These are phyloP conservation scores for Paracyclopina nana DNA, from an alignment of 1,140 invertebrate species.

Conservation along the genomic window DNA sequence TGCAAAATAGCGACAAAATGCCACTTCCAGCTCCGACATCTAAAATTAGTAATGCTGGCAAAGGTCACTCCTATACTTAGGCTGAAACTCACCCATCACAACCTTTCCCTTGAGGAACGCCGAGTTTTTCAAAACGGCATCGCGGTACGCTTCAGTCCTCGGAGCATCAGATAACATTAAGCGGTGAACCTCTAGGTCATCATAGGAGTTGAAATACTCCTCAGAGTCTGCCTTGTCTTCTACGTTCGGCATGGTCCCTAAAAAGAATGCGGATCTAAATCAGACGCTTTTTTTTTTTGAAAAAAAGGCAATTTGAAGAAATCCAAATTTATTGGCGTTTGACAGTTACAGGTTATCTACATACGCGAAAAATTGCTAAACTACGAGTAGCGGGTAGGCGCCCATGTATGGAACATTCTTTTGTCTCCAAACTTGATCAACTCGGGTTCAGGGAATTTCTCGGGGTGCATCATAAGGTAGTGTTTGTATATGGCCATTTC, in stretches of 20 bases:
- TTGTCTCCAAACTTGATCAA: background rate
- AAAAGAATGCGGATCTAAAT: too few relatives aligned
- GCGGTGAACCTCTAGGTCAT: constrained; percentile 46
- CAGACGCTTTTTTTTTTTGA: too few relatives aligned
- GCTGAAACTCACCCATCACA: constrained; percentile 22
- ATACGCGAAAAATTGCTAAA: too few relatives aligned
- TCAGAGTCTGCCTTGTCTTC: too few relatives aligned
- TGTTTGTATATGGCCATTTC: too few relatives aligned
- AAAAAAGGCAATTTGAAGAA: too few relatives aligned
- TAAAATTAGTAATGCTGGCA: background rate
- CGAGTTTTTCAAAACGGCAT: constrained; percentile 40
- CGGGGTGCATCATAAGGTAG: constrained; percentile 6
- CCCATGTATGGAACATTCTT: background rate
- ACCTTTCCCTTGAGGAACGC: constrained; percentile 35
- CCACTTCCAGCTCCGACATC: constrained; percentile 30
- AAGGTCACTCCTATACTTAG: background rate
- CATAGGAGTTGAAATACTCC: too few relatives aligned
- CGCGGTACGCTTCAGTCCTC: constrained; percentile 38
- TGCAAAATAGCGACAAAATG: constrained; percentile 87
- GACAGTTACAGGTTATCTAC: too few relatives aligned
- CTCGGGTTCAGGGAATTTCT: constrained; percentile 5
- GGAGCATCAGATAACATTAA: constrained; percentile 49
- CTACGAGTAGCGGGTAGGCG: background rate
- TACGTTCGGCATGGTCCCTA: too few relatives aligned
- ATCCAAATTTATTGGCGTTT: too few relatives aligned